Conservation (phyloP, 2,888 invertebrate genomes). For the Cheiracanthium punctorium region DNA sequence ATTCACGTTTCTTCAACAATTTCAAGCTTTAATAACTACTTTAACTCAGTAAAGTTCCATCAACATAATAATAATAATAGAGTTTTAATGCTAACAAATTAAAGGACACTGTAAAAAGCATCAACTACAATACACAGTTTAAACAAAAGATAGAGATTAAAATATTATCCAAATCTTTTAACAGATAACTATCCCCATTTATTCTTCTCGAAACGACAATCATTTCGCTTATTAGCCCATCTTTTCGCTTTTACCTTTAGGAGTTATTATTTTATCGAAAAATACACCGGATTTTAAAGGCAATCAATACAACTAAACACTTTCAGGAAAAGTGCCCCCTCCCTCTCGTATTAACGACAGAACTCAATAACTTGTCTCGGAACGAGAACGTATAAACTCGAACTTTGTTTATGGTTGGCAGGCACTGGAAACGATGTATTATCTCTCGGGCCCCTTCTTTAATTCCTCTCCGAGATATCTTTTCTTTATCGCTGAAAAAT, state of each 20-base stretch:
- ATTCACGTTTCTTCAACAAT: too few relatives aligned
- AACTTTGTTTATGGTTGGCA: conserved; percentile 55
- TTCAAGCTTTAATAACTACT: too few relatives aligned
- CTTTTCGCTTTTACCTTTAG: not conserved
- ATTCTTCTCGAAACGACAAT: too few relatives aligned
- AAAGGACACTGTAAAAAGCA: too few relatives aligned
- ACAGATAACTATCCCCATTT: too few relatives aligned
- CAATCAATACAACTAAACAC: not conserved
- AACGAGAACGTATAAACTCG: not conserved
- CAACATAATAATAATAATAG: too few relatives aligned
- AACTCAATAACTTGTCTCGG: not conserved
- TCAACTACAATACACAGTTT: too few relatives aligned
- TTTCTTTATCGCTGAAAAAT: conserved; percentile 33
- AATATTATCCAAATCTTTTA: too few relatives aligned
- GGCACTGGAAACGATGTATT: conserved; percentile 41
- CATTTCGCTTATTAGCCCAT: not conserved
- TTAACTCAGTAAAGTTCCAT: too few relatives aligned
- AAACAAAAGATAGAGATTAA: too few relatives aligned
- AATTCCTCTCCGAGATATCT: conserved; percentile 42
- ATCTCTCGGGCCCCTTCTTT: conserved; percentile 64
- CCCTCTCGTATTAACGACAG: not conserved
- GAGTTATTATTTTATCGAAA: not conserved
- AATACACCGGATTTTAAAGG: not conserved
- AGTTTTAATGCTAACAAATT: too few relatives aligned
- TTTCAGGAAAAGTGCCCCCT: not conserved